Evolutionary conservation across 2,888 invertebrate genomes (phyloP).

Genomic region (Epinotia ramella): DNA sequence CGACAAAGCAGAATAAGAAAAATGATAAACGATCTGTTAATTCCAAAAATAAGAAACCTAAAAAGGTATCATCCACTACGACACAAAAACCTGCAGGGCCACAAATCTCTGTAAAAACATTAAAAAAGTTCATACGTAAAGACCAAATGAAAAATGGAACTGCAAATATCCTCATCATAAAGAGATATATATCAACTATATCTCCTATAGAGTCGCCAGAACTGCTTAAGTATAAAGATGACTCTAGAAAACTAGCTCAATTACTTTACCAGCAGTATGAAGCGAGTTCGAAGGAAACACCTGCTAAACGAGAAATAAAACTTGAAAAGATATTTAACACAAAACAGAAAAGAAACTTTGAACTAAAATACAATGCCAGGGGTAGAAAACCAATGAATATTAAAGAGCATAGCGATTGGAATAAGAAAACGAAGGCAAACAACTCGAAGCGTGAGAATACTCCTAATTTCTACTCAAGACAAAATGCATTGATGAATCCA

Average conservation of each 20-base stretch:
- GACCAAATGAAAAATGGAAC: background rate
- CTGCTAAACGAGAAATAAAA: conserved; percentile 18
- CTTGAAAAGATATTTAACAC: conserved; percentile 1
- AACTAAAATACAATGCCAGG: conserved; percentile 18
- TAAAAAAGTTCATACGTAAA: conserved; percentile 10
- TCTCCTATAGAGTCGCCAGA: conserved; percentile 28
- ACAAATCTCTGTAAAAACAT: conserved; percentile 17
- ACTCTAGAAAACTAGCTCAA: conserved; percentile 31
- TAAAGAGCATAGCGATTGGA: background rate
- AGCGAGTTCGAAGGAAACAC: background rate
- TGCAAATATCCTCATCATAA: background rate
- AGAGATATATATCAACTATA: conserved; percentile 34
- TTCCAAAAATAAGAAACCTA: background rate
- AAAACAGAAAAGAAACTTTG: conserved; percentile 9
- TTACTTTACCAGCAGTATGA: conserved; percentile 27
- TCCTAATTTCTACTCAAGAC: background rate
- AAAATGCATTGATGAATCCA: conserved; percentile 6
- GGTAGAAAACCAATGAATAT: conserved; percentile 24
- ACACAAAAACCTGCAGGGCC: background rate
- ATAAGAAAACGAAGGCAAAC: background rate
- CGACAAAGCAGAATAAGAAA: conserved; percentile 3
- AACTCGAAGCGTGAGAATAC: conserved; percentile 3
- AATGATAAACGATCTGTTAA: conserved; percentile 6
- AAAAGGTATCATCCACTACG: background rate
- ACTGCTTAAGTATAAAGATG: conserved; percentile 27